Base-by-base conservation (phyloP, 2,113 vertebrate genomes). In the Bambusicola thoracicus region DNA sequence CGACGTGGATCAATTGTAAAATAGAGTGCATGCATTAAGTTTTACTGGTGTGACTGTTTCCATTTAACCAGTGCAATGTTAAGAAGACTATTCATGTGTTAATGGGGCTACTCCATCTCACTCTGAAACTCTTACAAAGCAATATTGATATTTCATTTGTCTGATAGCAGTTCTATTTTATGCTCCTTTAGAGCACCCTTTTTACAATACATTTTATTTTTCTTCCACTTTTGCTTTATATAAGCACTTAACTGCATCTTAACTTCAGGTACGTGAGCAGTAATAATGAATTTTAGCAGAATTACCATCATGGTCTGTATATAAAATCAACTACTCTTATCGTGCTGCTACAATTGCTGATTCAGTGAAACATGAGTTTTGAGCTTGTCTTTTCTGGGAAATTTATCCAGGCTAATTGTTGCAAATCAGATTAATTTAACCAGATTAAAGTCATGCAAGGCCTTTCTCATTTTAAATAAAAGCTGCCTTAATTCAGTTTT, bases 111-210 rank as follows among this genome's bases (percentile, higher is more conserved):
- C 40, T 93, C n/a, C 34, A 48, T 78, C 55, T 83, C 3, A 0
- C 68, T 59, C 32, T 68, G 63, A 81, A 94, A 59, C 38, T 24
- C 46, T 92, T 81, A 56, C 69, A 84, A 84, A 81, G 38, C 46
- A 83, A 32, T 93, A 62, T 88, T 90, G 88, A 51, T 90, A 63
- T 67, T 74, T 90, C 38, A 74, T 82, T 94, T 91, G 34, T 82
- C 59, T 84, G 65, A 43, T 83, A 51, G 61, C 51, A 91, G n/a
- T 67, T 74, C 59, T 83, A 12, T 74, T 92, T 93, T 88, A 70
- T 77, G 34, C 20, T 94, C 34, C 15, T 83, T 94, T 83, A 81
- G 21, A 81, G 19, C 43, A 67, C 16, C 11, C 16, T 61, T 90
- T 93, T 61, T 70, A 48, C 41, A 67, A 32, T 76, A 43, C 15